Conservation (phyloP, 2,888 invertebrate genomes). For the Gasteruption jaculator region DNA sequence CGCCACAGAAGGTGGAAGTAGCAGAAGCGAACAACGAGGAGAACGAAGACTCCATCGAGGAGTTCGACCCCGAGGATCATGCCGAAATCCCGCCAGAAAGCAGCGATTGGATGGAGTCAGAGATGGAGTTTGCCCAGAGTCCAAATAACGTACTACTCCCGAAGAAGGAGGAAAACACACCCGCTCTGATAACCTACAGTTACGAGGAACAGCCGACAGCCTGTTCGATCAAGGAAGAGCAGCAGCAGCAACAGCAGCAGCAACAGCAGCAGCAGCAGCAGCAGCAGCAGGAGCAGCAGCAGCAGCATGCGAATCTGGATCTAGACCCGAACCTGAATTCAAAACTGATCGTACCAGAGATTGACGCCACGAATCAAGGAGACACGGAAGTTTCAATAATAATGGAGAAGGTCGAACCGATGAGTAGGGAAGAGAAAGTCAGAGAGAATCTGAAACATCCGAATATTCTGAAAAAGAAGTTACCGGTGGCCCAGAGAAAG, state of each 20-base stretch:
- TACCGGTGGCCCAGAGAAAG: no score
- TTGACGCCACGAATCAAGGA: conserved; percentile 1
- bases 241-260: no score
- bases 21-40: conserved; percentile 25
- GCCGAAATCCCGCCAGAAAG: no score
- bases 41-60: conserved; percentile 44
- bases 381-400: neutral
- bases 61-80: conserved; percentile 47
- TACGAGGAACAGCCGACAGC: no score
- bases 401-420: neutral
- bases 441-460: conserved; percentile 27
- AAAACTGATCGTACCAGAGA: conserved; percentile 6
- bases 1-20: conserved; percentile 4
- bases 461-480: conserved; percentile 34
- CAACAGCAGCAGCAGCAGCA: no score
- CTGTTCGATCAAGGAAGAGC: no score
- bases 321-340: conserved; percentile 4
- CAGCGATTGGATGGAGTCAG: no score
- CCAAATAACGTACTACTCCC: no score
- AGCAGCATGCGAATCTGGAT: neutral
- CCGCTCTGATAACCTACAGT: no score
- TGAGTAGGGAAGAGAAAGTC: no score
- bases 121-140: no score
- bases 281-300: conserved; percentile 11
- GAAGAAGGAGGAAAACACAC: no score